Conservation (phyloP, 2,113 vertebrate genomes). For the Microtus montanus region DNA sequence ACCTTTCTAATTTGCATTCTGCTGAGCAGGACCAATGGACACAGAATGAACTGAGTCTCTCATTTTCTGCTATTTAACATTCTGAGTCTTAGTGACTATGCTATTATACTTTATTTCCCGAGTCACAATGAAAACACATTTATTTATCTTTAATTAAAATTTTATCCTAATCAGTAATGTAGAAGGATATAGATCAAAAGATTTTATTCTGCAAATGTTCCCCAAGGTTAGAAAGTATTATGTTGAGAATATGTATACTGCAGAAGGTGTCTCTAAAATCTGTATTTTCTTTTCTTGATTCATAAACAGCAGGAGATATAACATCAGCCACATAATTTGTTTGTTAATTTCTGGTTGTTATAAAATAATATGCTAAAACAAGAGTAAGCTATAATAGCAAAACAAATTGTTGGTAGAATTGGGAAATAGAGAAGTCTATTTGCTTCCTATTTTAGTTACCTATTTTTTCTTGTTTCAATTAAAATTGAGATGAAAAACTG, state of each 20-base stretch:
- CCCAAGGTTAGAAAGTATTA: background rate
- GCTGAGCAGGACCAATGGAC: constrained; percentile 54
- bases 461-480: constrained; percentile 10
- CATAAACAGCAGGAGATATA: background rate
- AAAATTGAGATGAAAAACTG: constrained; percentile 18
- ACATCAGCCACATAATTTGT: background rate
- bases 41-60: background rate
- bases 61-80: constrained; percentile 46
- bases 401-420: background rate
- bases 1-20: constrained; percentile 73
- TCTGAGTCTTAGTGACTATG: background rate
- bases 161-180: constrained; percentile 41
- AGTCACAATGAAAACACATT: constrained; percentile 16
- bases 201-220: background rate
- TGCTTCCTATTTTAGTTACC: background rate
- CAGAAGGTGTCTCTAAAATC: background rate
- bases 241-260: background rate
- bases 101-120: constrained; percentile 33
- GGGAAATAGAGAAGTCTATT: background rate
- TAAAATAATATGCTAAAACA: background rate
- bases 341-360: background rate
- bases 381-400: background rate
- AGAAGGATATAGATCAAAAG: constrained; percentile 2
- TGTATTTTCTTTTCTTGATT: constrained; percentile 6
- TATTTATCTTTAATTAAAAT: constrained; percentile 69